Evolutionary conservation across 1,140 invertebrate genomes (phyloP).

Genomic region (Drosophila rhopaloa): DNA sequence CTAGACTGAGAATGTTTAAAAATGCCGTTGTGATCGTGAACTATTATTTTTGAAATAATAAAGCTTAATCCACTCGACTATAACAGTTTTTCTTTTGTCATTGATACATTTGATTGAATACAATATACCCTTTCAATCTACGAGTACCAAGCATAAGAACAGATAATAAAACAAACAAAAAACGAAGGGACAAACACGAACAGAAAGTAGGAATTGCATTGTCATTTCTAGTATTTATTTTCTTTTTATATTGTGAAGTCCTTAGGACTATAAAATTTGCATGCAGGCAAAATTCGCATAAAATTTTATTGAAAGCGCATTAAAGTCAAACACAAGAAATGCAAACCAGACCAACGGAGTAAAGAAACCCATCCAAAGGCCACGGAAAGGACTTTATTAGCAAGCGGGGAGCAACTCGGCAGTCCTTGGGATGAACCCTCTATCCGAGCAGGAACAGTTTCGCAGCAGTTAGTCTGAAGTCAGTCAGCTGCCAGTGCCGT

Average conservation of each 20-base stretch:
- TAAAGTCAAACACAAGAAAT: slow-evolving; percentile 77
- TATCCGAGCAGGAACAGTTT: slow-evolving; percentile 20
- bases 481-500: slow-evolving; percentile 75
- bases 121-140: not conserved
- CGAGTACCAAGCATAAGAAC: not conserved
- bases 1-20: too few species aligned
- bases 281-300: slow-evolving; percentile 75
- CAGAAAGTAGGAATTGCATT: slow-evolving; percentile 58
- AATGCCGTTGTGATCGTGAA: too few species aligned
- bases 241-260: slow-evolving; percentile 33
- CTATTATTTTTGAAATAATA: too few species aligned
- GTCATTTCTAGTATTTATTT: slow-evolving; percentile 36
- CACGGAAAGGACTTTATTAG: slow-evolving; percentile 72
- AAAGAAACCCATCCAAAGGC: slow-evolving; percentile 31
- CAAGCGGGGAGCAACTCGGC: slow-evolving; percentile 55
- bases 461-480: slow-evolving; percentile 68
- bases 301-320: slow-evolving; percentile 79
- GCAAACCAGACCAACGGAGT: slow-evolving; percentile 41
- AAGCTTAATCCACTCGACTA: too few species aligned
- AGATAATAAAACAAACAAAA: slow-evolving; percentile 8
- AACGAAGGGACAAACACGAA: slow-evolving; percentile 5
- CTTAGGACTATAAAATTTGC: slow-evolving; percentile 67
- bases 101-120: not conserved
- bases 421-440: slow-evolving; percentile 12
- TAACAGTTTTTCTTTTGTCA: too few species aligned